Percentiles rank a stretch among this genome's conserved stretches.
These are phyloP conservation scores for Dioctria linearis DNA, from an alignment of 2,888 invertebrate genomes.

Conservation along the genomic window DNA sequence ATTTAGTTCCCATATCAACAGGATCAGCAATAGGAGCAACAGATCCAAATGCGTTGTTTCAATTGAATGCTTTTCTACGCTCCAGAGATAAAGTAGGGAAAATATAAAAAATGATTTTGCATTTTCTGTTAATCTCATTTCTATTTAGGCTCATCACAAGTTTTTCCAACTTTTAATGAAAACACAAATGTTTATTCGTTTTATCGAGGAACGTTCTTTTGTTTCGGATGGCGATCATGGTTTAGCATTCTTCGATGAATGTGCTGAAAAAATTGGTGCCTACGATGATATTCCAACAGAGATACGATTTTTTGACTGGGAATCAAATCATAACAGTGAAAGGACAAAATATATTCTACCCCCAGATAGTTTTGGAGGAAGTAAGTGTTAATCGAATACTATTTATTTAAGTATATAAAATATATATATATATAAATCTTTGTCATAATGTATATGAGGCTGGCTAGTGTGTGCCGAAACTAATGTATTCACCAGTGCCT, in stretches of 20 bases:
- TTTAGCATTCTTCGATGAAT: constrained; percentile 97
- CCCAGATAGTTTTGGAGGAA: constrained; percentile 78
- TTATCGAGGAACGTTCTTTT: constrained; percentile 98
- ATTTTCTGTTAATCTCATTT: constrained; percentile 53
- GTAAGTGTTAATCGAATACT: constrained; percentile 16
- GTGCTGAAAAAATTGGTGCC: constrained; percentile 83
- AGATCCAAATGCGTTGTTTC: constrained; percentile 95
- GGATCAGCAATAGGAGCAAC: constrained; percentile 95
- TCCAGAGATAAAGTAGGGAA: constrained; percentile 84
- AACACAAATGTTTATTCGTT: constrained; percentile 98
- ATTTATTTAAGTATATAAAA: not conserved
- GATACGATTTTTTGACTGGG: constrained; percentile 84
- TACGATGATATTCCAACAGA: constrained; percentile 73
- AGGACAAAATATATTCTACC: constrained; percentile 95
- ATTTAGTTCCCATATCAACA: constrained; percentile 92
- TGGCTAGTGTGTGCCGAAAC: too few relatives aligned
- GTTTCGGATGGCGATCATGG: constrained; percentile 98
- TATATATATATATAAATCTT: too few relatives aligned
- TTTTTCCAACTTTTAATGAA: constrained; percentile 92
- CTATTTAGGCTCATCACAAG: constrained; percentile 79
- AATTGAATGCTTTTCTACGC: constrained; percentile 89
- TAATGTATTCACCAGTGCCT: too few relatives aligned
- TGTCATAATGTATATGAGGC: not conserved
- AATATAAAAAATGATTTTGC: not conserved
- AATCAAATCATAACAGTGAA: constrained; percentile 85